Evolutionary conservation across 2,888 invertebrate genomes (phyloP).

Genomic region (Cybosia mesomella): DNA sequence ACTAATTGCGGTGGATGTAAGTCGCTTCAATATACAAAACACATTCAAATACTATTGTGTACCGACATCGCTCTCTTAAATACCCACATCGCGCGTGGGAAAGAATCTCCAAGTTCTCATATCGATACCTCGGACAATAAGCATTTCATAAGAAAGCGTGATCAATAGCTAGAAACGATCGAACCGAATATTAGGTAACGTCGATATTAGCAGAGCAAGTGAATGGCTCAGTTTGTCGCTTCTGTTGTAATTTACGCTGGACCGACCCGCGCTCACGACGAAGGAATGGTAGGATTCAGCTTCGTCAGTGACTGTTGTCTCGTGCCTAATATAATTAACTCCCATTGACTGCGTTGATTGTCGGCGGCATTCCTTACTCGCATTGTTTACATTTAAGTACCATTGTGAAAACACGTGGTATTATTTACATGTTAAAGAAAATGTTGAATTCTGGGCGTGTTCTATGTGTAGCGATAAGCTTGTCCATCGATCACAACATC

Average conservation of each 20-base stretch:
- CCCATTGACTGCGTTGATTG: slow-evolving; percentile 70
- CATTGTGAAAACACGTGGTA: slow-evolving; percentile 62
- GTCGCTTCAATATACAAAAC: slow-evolving; percentile 63
- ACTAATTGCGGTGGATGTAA: slow-evolving; percentile 75
- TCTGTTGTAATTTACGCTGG: slow-evolving; percentile 73
- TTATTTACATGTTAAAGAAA: slow-evolving; percentile 48
- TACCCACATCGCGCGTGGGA: slow-evolving; percentile 66
- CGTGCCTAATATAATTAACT: slow-evolving; percentile 73
- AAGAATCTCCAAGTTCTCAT: slow-evolving; percentile 60
- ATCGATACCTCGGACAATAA: slow-evolving; percentile 59
- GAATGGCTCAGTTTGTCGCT: slow-evolving; percentile 67
- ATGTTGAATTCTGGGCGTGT: slow-evolving; percentile 39
- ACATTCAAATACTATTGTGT: slow-evolving; percentile 52
- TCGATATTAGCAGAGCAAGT: slow-evolving; percentile 67
- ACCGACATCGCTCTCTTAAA: slow-evolving; percentile 31
- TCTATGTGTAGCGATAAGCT: slow-evolving; percentile 47
- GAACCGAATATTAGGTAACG: slow-evolving; percentile 69
- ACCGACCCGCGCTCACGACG: slow-evolving; percentile 60
- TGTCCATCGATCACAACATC: slow-evolving; percentile 53
- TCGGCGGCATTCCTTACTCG: slow-evolving; percentile 55
- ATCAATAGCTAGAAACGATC: slow-evolving; percentile 67
- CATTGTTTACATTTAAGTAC: slow-evolving; percentile 65
- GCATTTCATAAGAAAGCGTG: slow-evolving; percentile 68
- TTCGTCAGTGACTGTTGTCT: slow-evolving; percentile 59
- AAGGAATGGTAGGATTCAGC: slow-evolving; percentile 47